These are phyloP conservation scores for Psix sp. DNA, from an alignment of 1,140 invertebrate species.

Conservation along the genomic window DNA sequence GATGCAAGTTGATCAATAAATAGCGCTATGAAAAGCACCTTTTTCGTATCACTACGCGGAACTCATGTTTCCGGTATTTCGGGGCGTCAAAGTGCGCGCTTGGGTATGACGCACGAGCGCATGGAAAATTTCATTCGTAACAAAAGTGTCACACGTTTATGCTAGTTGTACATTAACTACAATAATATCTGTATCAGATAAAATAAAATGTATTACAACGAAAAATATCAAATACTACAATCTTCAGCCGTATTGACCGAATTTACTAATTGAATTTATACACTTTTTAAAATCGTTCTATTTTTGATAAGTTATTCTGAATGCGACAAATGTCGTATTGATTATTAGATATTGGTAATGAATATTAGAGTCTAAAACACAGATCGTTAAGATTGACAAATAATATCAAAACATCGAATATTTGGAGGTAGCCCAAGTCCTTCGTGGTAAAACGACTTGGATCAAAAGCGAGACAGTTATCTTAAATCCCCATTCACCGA, in stretches of 20 bases:
- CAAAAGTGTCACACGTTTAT: constrained; percentile 19
- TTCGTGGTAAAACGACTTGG: constrained; percentile 28
- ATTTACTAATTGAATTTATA: no score
- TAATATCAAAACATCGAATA: constrained; percentile 29
- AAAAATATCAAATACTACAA: no score
- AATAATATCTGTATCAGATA: no score
- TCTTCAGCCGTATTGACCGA: no score
- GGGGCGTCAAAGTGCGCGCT: constrained; percentile 6
- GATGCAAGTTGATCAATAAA: constrained; percentile 35
- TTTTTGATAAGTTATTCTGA: no score
- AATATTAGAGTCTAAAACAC: constrained; percentile 8
- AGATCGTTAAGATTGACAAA: constrained; percentile 50
- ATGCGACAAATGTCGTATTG: no score
- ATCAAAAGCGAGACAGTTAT: constrained; percentile 17
- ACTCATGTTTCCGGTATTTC: constrained; percentile 23
- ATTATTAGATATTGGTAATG: no score
- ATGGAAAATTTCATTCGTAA: constrained; percentile 32
- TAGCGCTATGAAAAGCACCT: constrained; percentile 19
- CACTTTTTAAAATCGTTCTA: no score
- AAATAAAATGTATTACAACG: no score
- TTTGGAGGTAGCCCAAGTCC: constrained; percentile 43
- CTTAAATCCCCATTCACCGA: constrained; percentile 11
- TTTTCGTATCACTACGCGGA: constrained; percentile 14
- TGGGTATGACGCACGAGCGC: constrained; percentile 31
- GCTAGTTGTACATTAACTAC: constrained; percentile 5